Conservation (phyloP, 2,113 vertebrate genomes). For the Nibea coibor region DNA sequence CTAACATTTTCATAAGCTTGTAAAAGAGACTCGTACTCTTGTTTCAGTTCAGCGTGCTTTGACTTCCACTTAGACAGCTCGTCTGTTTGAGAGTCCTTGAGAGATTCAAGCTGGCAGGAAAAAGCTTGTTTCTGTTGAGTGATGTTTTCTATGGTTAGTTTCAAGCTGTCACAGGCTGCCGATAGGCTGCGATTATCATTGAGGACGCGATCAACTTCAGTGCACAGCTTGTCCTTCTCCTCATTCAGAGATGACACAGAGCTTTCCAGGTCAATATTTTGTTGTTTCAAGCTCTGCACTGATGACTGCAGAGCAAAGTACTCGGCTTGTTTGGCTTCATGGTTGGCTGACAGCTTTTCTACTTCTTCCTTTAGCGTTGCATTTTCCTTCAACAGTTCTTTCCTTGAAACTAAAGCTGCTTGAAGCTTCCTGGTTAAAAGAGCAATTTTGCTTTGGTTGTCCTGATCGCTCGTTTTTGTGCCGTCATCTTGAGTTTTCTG, state of each 20-base stretch:
- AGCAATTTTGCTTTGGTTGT: conserved; percentile 71
- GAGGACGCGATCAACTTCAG: conserved; percentile 79
- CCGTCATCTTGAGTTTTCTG: conserved; percentile 71
- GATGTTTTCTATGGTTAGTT: conserved; percentile 90
- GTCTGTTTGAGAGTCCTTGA: conserved; percentile 89
- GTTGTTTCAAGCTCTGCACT: conserved; percentile 69
- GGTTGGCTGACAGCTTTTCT: conserved; percentile 73
- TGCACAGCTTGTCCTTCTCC: conserved; percentile 77
- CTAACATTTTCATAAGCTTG: conserved; percentile 90
- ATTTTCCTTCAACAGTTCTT: conserved; percentile 88
- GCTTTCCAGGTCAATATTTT: conserved; percentile 71
- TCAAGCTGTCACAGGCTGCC: conserved; percentile 89
- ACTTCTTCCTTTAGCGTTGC: conserved; percentile 80
- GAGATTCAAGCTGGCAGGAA: conserved; percentile 89
- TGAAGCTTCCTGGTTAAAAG: conserved; percentile 88
- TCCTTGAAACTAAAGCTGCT: conserved; percentile 89
- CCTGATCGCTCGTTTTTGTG: conserved; percentile 55
- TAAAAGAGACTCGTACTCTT: conserved; percentile 90
- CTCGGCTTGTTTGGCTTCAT: conserved; percentile 73
- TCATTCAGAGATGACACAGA: conserved; percentile 9
- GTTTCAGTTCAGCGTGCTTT: conserved; percentile 88
- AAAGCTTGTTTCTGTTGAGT: conserved; percentile 91
- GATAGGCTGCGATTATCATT: conserved; percentile 87
- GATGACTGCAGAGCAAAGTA: conserved; percentile 66
- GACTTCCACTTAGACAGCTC: conserved; percentile 91